Conservation (phyloP, 2,113 vertebrate genomes). For the Sterrhoptilus dennistouni region DNA sequence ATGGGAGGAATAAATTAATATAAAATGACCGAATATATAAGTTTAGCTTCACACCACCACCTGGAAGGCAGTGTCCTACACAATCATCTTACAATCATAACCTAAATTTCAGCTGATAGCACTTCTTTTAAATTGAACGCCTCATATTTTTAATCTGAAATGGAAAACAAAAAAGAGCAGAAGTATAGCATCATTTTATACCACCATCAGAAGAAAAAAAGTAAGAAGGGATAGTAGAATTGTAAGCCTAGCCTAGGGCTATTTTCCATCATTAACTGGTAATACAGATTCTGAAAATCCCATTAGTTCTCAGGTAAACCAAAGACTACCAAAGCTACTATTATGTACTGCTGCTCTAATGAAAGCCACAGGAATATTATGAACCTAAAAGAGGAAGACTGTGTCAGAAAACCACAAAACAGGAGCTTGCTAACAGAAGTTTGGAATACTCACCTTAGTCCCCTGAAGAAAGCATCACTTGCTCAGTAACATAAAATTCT, state of each 20-base stretch:
- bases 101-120: neutral
- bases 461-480: neutral
- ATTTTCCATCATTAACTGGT: neutral
- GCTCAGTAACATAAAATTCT: neutral
- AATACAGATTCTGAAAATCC: neutral
- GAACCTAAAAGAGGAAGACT: neutral
- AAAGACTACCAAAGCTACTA: neutral
- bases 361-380: neutral
- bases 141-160: neutral
- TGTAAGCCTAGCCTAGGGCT: neutral
- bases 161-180: neutral
- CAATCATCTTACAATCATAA: neutral
- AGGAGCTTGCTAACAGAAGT: neutral
- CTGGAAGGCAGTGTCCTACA: neutral
- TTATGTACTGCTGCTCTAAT: neutral
- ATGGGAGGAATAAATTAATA: neutral
- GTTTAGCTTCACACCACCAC: neutral
- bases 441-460: neutral
- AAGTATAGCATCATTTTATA: neutral
- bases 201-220: neutral
- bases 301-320: neutral
- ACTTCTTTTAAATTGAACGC: neutral
- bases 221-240: neutral
- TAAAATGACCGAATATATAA: neutral
- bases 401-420: neutral